Evolutionary conservation across 2,888 invertebrate genomes (phyloP), one percentile per base, ranked within the genome.

Genomic region (Synanthedon formicaeformis): DNA sequence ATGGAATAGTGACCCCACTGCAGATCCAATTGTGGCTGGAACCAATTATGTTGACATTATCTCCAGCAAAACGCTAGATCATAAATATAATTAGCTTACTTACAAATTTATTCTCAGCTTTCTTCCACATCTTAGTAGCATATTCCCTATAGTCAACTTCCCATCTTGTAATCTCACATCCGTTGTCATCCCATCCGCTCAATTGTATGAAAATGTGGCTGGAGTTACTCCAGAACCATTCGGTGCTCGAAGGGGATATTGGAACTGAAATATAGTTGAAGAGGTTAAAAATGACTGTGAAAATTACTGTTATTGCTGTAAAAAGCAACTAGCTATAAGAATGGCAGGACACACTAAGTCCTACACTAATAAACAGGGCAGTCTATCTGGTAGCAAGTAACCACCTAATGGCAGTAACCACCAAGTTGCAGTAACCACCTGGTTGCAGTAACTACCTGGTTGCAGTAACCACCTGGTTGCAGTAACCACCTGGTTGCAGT

Each of bases 131-230:
- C 54, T 86, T 83, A n/a, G 75, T 75, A 0, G 81, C 89, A 54
- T 90, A 77, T 49, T 90, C 89, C 51, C 90, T 88, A 63, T 91
- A 91, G 63, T 94, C 93, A 5, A 96, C 92, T 8, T 93, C 92
- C 76, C 94, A 95, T 61, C 92, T 91, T 16, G 90, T 90, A 61
- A 96, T 93, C 45, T 93, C 91, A 74, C 97, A 97, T 11, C 95
- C 95, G 14, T 94, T 94, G 66, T 93, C 93, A 51, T 93, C 93
- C 96, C 96, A 97, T 2, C 93, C 91, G 52, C 92, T 91, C 51
- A 96, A 88, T 71, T 94, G 93, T 54, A 97, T 89, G 69, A 92
- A 92, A 23, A 95, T 91, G 55, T 93, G 94, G 0, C 94, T 93
- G 5, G 94, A 90, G 71, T 96, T 97, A 52, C 94, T 91, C 72